A percentile compares a stretch with the other conserved stretches of the same genome.
phyloP scores from a whole-genome alignment of 2,113 vertebrate genomes.

The Ancistrus triradiatus region DNA sequence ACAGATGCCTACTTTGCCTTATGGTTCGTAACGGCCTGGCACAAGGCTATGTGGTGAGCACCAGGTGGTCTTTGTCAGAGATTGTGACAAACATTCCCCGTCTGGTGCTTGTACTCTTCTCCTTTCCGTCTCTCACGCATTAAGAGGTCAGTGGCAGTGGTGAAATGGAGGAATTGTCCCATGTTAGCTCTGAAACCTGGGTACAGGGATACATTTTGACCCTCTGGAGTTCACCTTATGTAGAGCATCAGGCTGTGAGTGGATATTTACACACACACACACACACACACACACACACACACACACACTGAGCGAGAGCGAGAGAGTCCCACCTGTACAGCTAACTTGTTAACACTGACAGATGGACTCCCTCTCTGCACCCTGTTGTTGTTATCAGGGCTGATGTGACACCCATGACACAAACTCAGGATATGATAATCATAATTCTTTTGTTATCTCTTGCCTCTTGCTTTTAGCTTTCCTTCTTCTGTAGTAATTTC shows the following conservation, averaged over 20 bases:
- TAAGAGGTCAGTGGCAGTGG: too few relatives aligned
- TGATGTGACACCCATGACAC: background rate
- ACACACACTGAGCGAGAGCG: too few relatives aligned
- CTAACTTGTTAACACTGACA: too few relatives aligned
- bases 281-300: background rate
- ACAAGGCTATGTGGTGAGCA: slow-evolving; percentile 33
- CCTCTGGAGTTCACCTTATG: slow-evolving; percentile 25
- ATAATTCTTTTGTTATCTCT: background rate
- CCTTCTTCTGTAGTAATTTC: slow-evolving; percentile 29
- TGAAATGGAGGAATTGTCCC: too few relatives aligned
- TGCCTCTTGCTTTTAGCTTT: slow-evolving; percentile 3
- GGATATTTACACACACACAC: background rate
- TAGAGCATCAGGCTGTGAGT: slow-evolving; percentile 10
- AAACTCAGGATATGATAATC: background rate
- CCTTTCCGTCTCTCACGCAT: slow-evolving; percentile 26
- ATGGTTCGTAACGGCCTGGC: background rate
- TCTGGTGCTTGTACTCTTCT: background rate
- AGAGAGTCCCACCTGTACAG: too few relatives aligned
- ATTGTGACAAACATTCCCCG: slow-evolving; percentile 55
- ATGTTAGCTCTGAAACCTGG: too few relatives aligned
- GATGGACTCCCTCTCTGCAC: too few relatives aligned
- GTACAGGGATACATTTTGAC: slow-evolving; percentile 24
- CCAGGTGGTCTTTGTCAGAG: slow-evolving; percentile 67
- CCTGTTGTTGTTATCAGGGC: too few relatives aligned
- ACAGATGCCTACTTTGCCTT: too few relatives aligned